Evolutionary conservation across 2,113 vertebrate genomes (phyloP), one percentile per base, ranked within the genome.

Genomic region (Thamnaconus septentrionalis): DNA sequence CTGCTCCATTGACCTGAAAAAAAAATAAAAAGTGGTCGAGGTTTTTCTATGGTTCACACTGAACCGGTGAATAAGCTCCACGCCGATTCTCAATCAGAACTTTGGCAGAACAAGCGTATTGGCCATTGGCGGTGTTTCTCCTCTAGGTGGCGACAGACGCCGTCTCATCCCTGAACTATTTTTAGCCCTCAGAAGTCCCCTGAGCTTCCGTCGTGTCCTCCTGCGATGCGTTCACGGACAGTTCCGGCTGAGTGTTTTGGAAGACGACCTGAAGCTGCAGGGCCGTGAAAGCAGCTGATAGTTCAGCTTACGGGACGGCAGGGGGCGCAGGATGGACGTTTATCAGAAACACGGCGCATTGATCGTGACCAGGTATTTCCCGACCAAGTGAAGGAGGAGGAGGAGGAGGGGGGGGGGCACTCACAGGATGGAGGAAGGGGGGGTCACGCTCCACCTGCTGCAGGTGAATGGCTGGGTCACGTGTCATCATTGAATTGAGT

Each of bases 341-440:
- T 61, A 9, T 48, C 57, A 79, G 64, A 59, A 39, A 53, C 41
- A 61, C 41, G 61, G 59, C 31, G 82, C 67, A 78, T 74, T 76
- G 87, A 82, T 90, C 85, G 87, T 88, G 87, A 90, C 87, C 87
- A 88, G 90, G 91, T 92, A 90, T 93, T 93, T 93, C 91, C 92
- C 90, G 86, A 58, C 49, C 45, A 58, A 69, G 52, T 31, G 68
- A n/a, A 5, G 4, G 18, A 40, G 53, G 53, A 40, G 31, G 52
- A 39, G 18, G 52, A 53, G 52, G 52, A 39, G 51, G n/a, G 4
- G 18, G 71, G 79, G 59, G 80, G 79, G 66, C 78, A 71, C 66
- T 72, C 73, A 76, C 52, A n/a, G 69, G 73, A 2, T 63, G 68
- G 45, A 72, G 69, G 72, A 18, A 48, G 59, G 51, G 73, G 58